Evolutionary conservation across 2,113 vertebrate genomes (phyloP).

Genomic region (Orthonyx spaldingii): DNA sequence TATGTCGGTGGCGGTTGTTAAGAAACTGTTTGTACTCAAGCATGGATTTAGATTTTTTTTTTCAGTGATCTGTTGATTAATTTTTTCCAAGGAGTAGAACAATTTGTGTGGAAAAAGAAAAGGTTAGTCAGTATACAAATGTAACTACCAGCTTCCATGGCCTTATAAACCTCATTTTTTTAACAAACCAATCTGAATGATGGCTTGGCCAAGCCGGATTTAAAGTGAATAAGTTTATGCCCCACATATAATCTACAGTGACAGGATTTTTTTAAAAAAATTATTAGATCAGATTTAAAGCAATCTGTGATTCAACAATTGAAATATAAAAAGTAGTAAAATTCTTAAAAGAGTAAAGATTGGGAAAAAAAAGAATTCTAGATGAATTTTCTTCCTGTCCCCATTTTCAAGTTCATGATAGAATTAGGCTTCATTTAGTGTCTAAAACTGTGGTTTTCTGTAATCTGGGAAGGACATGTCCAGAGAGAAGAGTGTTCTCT

Average conservation of each 20-base stretch:
- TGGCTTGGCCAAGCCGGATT: neutral
- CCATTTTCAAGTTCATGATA: neutral
- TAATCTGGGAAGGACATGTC: neutral
- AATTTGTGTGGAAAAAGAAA: constrained; percentile 21
- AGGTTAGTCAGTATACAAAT: neutral
- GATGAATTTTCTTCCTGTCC: neutral
- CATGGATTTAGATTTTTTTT: neutral
- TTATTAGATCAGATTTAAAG: neutral
- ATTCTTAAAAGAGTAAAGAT: neutral
- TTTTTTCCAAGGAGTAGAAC: constrained; percentile 23
- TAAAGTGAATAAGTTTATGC: neutral
- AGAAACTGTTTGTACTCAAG: constrained; percentile 38
- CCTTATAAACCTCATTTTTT: neutral
- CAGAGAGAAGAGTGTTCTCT: neutral
- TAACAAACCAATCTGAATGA: neutral
- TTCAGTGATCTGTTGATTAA: constrained; percentile 18
- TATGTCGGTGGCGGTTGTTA: neutral
- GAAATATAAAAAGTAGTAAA: neutral
- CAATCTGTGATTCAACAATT: neutral
- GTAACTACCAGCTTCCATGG: neutral
- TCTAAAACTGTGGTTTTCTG: neutral
- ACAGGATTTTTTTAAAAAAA: neutral
- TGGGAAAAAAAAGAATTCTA: neutral
- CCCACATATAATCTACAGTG: neutral
- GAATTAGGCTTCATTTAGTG: neutral